phyloP scores from a whole-genome alignment of 2,113 vertebrate species.

The Corydoras sp. region DNA sequence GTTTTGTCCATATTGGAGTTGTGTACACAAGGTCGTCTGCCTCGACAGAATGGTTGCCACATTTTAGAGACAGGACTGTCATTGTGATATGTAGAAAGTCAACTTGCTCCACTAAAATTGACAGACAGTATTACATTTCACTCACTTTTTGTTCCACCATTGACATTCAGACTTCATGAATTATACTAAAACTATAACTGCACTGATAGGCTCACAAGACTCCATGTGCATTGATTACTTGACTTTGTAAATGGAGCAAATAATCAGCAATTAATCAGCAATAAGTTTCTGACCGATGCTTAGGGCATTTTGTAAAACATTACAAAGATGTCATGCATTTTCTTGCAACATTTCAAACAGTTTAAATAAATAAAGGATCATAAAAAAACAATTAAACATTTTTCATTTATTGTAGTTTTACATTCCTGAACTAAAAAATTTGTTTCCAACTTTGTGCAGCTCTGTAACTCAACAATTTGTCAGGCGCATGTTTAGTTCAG shows the following conservation, averaged over 20 bases:
- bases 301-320: constrained; percentile 10
- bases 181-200: neutral
- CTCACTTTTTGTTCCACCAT: neutral
- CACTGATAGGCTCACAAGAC: neutral
- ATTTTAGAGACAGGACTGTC: no score
- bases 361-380: neutral
- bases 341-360: constrained; percentile 1
- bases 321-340: constrained; percentile 4
- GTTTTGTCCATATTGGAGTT: no score
- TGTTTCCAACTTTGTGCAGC: no score
- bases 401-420: neutral
- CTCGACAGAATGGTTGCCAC: no score
- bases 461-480: no score
- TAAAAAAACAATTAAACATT: neutral
- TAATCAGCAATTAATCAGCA: constrained; percentile 13
- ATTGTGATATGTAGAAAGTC: neutral
- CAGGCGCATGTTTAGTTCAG: no score
- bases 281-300: constrained; percentile 11
- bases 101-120: constrained; percentile 15
- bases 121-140: constrained; percentile 26
- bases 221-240: neutral
- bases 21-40: no score
- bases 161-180: neutral
- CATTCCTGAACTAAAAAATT: neutral
- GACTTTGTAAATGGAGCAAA: neutral